phyloP scores from a whole-genome alignment of 2,113 vertebrate genomes.

The Butastur rufipennis region DNA sequence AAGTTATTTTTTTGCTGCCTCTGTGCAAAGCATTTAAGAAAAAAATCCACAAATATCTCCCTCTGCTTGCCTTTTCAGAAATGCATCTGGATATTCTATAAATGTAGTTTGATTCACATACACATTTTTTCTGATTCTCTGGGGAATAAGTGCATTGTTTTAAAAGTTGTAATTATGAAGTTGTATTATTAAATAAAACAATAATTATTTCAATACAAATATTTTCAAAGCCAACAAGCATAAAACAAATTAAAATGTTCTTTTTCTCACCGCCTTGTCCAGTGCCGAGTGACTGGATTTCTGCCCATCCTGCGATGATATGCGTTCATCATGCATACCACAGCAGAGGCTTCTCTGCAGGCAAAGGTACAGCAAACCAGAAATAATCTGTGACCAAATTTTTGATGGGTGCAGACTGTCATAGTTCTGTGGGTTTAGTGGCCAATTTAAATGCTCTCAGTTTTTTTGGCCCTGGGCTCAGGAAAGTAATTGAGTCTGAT shows the following conservation, averaged over 20 bases:
- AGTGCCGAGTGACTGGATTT: background rate
- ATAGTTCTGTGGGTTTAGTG: background rate
- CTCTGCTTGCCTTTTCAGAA: background rate
- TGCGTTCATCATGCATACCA: background rate
- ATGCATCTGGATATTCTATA: background rate
- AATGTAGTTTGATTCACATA: background rate
- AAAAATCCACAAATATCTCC: background rate
- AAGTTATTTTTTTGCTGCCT: background rate
- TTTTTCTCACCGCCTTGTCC: background rate
- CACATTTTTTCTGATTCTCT: conserved; percentile 1
- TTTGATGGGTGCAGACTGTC: background rate
- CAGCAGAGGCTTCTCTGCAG: background rate
- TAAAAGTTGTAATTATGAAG: conserved; percentile 5
- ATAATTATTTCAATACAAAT: conserved; percentile 38
- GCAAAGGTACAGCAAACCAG: background rate
- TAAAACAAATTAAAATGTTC: background rate
- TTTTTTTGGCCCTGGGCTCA: background rate
- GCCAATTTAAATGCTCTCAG: background rate
- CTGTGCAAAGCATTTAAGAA: background rate
- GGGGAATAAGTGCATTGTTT: background rate
- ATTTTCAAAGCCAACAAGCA: conserved; percentile 10
- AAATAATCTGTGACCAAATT: background rate
- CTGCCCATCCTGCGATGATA: background rate
- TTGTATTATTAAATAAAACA: background rate
- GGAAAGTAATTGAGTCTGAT: background rate